A percentile compares a stretch with the other conserved stretches of the same genome.
Conservation (phyloP, 2,888 invertebrate species). For the Orthosia gracilis region DNA sequence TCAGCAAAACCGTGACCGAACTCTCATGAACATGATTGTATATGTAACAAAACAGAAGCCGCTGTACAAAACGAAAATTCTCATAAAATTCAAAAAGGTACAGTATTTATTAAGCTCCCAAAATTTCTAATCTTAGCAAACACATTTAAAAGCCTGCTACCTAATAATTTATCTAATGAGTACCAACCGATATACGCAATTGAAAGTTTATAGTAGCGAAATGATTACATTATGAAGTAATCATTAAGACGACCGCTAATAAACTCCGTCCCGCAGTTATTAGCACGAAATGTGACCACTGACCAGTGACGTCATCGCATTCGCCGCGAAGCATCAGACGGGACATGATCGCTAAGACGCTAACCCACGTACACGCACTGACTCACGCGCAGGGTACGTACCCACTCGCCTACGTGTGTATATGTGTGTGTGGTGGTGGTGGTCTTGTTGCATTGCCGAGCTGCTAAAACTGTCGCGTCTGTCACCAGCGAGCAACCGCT, state of each 20-base stretch:
- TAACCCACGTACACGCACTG: constrained; percentile 28
- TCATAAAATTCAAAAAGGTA: neutral
- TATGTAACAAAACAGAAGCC: no score
- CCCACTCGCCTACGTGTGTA: neutral
- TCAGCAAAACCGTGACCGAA: neutral
- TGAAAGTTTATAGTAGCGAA: neutral
- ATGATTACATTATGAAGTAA: neutral
- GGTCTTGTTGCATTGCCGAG: constrained; percentile 26
- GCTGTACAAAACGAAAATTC: no score
- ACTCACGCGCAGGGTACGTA: constrained; percentile 31
- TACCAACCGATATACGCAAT: neutral
- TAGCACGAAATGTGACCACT: constrained; percentile 24
- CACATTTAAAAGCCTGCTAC: neutral
- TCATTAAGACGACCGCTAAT: constrained; percentile 12
- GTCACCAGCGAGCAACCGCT: neutral
- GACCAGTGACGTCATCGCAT: constrained; percentile 33
- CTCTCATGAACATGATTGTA: neutral
- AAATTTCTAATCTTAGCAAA: neutral
- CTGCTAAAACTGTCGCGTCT: constrained; percentile 11
- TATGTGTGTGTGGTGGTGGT: constrained; percentile 4
- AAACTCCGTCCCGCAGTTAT: constrained; percentile 29
- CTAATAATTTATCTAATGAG: neutral
- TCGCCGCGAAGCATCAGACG: constrained; percentile 16
- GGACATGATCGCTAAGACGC: constrained; percentile 17
- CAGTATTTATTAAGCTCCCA: neutral